Conservation (phyloP, 2,888 invertebrate genomes). For the Strigamia maritima region DNA sequence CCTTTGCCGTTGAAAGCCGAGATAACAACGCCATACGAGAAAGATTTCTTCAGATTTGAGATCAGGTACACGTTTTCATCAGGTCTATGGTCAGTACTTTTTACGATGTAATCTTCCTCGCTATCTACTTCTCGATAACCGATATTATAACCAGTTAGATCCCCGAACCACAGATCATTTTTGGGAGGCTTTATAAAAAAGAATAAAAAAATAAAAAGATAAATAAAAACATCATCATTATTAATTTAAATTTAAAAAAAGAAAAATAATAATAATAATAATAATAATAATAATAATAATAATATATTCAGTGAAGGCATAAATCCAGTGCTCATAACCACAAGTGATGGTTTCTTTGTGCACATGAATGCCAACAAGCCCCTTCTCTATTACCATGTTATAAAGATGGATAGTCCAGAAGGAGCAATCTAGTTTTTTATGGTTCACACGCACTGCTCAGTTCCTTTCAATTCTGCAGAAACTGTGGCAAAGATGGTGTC, state of each 20-base stretch:
- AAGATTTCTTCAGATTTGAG: constrained; percentile 48
- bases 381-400: constrained; percentile 29
- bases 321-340: neutral
- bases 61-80: constrained; percentile 45
- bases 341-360: neutral
- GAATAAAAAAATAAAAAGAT: neutral
- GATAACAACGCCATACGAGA: constrained; percentile 46
- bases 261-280: neutral
- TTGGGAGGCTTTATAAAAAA: constrained; percentile 48
- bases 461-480: constrained; percentile 28
- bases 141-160: constrained; percentile 54
- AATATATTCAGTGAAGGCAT: neutral
- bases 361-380: constrained; percentile 29
- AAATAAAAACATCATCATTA: neutral
- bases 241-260: neutral
- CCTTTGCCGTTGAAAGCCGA: constrained; percentile 47
- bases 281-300: constrained; percentile 20
- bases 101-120: constrained; percentile 41
- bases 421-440: constrained; percentile 32
- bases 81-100: constrained; percentile 44
- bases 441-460: constrained; percentile 25
- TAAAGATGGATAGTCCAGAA: constrained; percentile 31
- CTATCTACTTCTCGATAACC: constrained; percentile 48
- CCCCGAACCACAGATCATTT: constrained; percentile 50
- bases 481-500: constrained; percentile 32